Percentiles rank a stretch among this genome's conserved stretches.
Evolutionary conservation across 2,888 invertebrate species (phyloP).

Genomic region (Papilio elwesi): DNA sequence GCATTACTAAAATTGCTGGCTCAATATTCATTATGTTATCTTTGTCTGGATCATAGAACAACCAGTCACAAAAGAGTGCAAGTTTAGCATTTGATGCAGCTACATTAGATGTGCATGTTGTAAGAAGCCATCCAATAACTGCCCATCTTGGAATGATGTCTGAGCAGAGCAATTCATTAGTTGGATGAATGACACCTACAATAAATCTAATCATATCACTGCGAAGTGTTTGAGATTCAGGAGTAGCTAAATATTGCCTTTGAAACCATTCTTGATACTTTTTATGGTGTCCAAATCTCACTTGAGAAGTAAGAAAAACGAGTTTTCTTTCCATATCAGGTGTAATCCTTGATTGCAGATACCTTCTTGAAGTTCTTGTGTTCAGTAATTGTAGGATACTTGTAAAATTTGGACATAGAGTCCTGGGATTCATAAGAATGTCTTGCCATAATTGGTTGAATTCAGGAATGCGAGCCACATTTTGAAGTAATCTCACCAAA

Average conservation of each 20-base stretch:
- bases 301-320: constrained; percentile 92
- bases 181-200: constrained; percentile 96
- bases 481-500: constrained; percentile 93
- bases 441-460: constrained; percentile 95
- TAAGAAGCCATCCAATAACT: constrained; percentile 96
- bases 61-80: constrained; percentile 96
- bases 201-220: constrained; percentile 97
- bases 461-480: constrained; percentile 94
- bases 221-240: constrained; percentile 94
- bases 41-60: constrained; percentile 94
- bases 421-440: constrained; percentile 90
- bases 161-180: constrained; percentile 96
- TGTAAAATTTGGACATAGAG: constrained; percentile 90
- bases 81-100: constrained; percentile 96
- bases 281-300: constrained; percentile 95
- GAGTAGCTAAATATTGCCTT: constrained; percentile 94
- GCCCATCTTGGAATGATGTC: constrained; percentile 98
- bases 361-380: constrained; percentile 93
- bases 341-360: constrained; percentile 92
- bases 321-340: constrained; percentile 97
- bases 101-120: constrained; percentile 94
- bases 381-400: constrained; percentile 92
- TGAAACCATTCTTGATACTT: constrained; percentile 98
- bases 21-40: constrained; percentile 98
- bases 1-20: constrained; percentile 96